These are phyloP conservation scores for Celastrina argiolus DNA, from an alignment of 2,888 invertebrate species.

Conservation along the genomic window DNA sequence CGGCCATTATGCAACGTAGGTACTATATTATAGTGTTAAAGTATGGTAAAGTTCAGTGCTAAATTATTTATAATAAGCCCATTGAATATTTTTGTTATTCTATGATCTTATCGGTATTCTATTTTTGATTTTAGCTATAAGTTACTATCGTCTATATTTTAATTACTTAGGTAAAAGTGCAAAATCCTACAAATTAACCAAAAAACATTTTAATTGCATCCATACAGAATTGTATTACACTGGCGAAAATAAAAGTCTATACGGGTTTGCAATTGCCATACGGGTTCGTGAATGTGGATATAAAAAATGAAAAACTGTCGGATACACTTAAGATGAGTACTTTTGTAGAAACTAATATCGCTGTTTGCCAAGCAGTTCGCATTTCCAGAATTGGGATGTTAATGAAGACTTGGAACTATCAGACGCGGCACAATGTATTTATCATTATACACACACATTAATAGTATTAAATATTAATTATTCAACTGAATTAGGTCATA, in stretches of 20 bases:
- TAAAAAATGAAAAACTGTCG: constrained; percentile 56
- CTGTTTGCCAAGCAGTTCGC: constrained; percentile 70
- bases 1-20: too few species aligned
- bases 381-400: constrained; percentile 67
- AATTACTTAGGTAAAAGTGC: too few species aligned
- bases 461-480: too few species aligned
- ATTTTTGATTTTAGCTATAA: too few species aligned
- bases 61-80: too few species aligned
- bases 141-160: too few species aligned
- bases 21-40: too few species aligned
- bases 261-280: constrained; percentile 11
- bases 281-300: background rate
- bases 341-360: constrained; percentile 69
- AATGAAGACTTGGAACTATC: constrained; percentile 43
- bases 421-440: constrained; percentile 37
- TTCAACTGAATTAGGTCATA: too few species aligned
- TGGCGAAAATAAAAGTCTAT: background rate
- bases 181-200: too few species aligned
- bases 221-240: background rate
- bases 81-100: too few species aligned
- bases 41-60: too few species aligned
- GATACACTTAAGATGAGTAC: constrained; percentile 65
- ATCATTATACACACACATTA: constrained; percentile 7
- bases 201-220: background rate
- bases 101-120: too few species aligned